Conservation (phyloP, 2,888 invertebrate species). For the Andrena hattorfiana region DNA sequence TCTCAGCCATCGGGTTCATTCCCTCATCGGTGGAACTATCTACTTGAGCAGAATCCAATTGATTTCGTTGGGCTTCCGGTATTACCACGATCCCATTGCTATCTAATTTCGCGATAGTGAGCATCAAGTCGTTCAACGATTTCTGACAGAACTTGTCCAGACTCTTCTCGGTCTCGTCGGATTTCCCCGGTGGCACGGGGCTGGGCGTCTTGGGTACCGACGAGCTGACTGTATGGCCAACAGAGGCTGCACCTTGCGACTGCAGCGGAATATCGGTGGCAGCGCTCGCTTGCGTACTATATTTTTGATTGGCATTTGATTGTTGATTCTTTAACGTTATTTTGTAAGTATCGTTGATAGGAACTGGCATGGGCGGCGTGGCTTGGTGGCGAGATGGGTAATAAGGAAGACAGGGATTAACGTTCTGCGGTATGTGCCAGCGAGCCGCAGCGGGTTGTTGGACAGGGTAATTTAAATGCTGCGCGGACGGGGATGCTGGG, state of each 20-base stretch:
- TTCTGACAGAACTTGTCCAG: constrained; percentile 94
- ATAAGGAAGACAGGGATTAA: constrained; percentile 75
- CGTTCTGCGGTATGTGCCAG: constrained; percentile 92
- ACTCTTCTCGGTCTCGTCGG: constrained; percentile 88
- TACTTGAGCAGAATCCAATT: constrained; percentile 86
- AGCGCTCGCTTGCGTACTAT: constrained; percentile 63
- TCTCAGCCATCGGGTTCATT: constrained; percentile 78
- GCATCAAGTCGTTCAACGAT: constrained; percentile 94
- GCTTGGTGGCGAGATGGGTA: constrained; percentile 67
- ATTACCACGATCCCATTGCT: constrained; percentile 93
- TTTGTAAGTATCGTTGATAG: constrained; percentile 88
- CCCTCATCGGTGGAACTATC: constrained; percentile 91
- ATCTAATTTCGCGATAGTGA: constrained; percentile 94
- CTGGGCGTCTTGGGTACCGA: constrained; percentile 95
- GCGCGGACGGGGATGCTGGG: constrained; percentile 69
- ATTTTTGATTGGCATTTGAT: constrained; percentile 69
- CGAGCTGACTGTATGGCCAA: constrained; percentile 88
- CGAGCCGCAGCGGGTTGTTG: constrained; percentile 84
- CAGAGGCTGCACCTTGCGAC: constrained; percentile 63
- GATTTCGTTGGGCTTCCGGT: constrained; percentile 87
- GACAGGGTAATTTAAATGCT: constrained; percentile 82
- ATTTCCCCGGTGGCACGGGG: constrained; percentile 86
- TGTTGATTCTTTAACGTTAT: constrained; percentile 87
- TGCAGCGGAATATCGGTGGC: constrained; percentile 68
- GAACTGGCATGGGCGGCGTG: constrained; percentile 71